Percentiles rank a stretch among this genome's conserved stretches.
These are phyloP conservation scores for Byasa hedistus DNA, from an alignment of 2,888 invertebrate genomes.

Conservation along the genomic window DNA sequence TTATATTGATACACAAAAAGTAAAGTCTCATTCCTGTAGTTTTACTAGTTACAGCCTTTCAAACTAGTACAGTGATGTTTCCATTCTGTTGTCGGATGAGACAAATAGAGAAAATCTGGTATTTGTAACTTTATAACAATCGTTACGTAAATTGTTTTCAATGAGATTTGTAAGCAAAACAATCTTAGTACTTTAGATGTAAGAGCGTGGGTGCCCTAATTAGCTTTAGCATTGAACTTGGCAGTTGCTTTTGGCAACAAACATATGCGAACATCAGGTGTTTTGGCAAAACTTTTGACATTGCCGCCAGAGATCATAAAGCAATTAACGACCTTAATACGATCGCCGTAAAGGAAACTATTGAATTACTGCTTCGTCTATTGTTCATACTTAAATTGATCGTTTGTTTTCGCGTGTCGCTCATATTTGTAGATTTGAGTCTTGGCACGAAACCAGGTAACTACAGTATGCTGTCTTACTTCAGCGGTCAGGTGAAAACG, in stretches of 20 bases:
- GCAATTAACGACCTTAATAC: slow-evolving; percentile 3
- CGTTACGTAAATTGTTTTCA: slow-evolving; percentile 2
- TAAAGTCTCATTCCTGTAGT: too few relatives aligned
- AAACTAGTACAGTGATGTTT: too few relatives aligned
- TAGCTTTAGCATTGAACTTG: slow-evolving; percentile 71
- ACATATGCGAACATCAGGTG: slow-evolving; percentile 38
- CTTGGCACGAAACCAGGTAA: slow-evolving; percentile 22
- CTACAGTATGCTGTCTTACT: slow-evolving; percentile 10
- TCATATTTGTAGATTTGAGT: slow-evolving; percentile 16
- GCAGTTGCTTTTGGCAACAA: slow-evolving; percentile 47
- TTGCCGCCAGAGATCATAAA: neutral
- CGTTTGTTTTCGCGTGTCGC: slow-evolving; percentile 20
- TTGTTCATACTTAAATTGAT: slow-evolving; percentile 15
- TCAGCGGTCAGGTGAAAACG: slow-evolving; percentile 24
- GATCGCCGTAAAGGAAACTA: neutral
- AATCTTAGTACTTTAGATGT: slow-evolving; percentile 1
- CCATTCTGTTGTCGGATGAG: too few relatives aligned
- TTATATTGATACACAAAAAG: too few relatives aligned
- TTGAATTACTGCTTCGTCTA: neutral
- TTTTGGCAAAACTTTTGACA: slow-evolving; percentile 27
- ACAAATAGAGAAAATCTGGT: too few relatives aligned
- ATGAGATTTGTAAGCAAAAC: slow-evolving; percentile 7
- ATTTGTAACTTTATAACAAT: neutral
- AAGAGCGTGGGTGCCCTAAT: slow-evolving; percentile 43
- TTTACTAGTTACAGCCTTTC: too few relatives aligned